These are phyloP conservation scores for Sarcophaga subvicina DNA, from an alignment of 2,888 invertebrate genomes.

Conservation along the genomic window DNA sequence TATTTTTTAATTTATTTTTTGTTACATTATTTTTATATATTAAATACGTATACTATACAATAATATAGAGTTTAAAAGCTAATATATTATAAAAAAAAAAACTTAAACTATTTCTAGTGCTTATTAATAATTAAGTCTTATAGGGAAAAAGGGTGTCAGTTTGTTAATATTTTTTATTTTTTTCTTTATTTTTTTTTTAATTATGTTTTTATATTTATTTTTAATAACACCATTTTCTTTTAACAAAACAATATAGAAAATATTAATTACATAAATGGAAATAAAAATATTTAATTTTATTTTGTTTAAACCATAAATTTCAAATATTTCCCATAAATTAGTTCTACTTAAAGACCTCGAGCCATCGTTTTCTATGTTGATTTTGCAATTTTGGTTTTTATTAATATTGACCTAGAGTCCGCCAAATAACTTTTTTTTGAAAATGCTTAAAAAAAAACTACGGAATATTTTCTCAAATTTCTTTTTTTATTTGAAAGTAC, in stretches of 20 bases:
- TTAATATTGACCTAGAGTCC: too few relatives aligned
- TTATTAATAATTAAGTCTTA: conserved; percentile 62
- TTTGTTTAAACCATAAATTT: too few relatives aligned
- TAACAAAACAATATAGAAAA: not conserved
- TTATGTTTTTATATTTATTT: not conserved
- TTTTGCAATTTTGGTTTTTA: too few relatives aligned
- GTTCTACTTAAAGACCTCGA: too few relatives aligned
- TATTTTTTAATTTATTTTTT: conserved; percentile 31
- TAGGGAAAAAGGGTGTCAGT: conserved; percentile 42
- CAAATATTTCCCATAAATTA: too few relatives aligned
- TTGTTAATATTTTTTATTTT: not conserved
- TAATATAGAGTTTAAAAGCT: conserved; percentile 47
- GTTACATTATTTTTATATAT: conserved; percentile 37
- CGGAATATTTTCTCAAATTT: too few relatives aligned
- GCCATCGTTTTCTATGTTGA: too few relatives aligned
- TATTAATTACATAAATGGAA: not conserved
- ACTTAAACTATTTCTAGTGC: conserved; percentile 56
- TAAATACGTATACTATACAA: conserved; percentile 31
- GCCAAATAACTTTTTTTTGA: too few relatives aligned
- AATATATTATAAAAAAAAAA: conserved; percentile 21
- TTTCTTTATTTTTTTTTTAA: conserved; percentile 15
- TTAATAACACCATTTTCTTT: conserved; percentile 16
- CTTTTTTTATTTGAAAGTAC: too few relatives aligned
- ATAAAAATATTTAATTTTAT: not conserved
- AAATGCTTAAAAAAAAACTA: too few relatives aligned